Base-by-base conservation (phyloP, 2,797 vertebrate species). In the Borostomias antarcticus region DNA sequence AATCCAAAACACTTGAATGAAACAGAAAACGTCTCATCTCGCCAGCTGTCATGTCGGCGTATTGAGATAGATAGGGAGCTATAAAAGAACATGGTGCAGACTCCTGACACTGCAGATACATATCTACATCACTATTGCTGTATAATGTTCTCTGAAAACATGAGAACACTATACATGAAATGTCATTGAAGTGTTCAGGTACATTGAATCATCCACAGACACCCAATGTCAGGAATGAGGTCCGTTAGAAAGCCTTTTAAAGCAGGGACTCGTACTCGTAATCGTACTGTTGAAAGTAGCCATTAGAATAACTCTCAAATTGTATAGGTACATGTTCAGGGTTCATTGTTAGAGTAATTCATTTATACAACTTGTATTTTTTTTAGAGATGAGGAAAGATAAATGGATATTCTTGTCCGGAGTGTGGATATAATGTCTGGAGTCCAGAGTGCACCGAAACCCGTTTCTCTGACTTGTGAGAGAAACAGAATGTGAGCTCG, bases 1-100 rank as follows among this genome's bases (percentile, higher is more conserved):
- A 52, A 80, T 72, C 69, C 58, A 59, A 64, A 64, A 37, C 40
- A 56, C 65, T 63, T 26, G 25, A 63, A 63, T 58, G 58, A 72
- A 62, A 76, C 32, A 81, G n/a, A 68, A 54, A 72, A 71, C 47
- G 65, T 70, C 66, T 79, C 50, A 69, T 76, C 73, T 69, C 74
- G 59, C 61, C 65, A 33, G 33, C 69, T 79, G 82, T 77, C 79
- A 72, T 65, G 51, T 62, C 45, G 69, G 40, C 58, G 69, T 65
- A 78, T 40, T 58, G 58, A 69, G 66, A 73, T 30, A 69, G 64
- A 70, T 59, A 50, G 37, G 64, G 72, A 58, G 48, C 40, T 10
- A 8, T 53, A 45, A 62, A 60, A 10, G 2, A 4, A 57, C 50
- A 66, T 43, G 3, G 29, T 50, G 10, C 11, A 3, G 33, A 1